phyloP scores from a whole-genome alignment of 2,113 vertebrate genomes.

The Halichoerus grypus region DNA sequence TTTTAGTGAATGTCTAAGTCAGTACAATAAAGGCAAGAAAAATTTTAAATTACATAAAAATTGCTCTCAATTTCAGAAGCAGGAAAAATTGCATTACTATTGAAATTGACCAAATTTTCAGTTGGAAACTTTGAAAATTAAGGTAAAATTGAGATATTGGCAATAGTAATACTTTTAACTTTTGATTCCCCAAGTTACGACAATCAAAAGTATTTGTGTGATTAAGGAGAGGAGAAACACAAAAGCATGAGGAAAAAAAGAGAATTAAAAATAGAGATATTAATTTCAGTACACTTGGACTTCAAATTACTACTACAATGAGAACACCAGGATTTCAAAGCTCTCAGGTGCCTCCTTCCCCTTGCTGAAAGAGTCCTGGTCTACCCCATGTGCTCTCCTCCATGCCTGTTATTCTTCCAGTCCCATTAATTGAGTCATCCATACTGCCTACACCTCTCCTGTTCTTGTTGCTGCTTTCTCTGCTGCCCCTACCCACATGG shows the following conservation, averaged over 20 bases:
- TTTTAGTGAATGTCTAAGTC: background rate
- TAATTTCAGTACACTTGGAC: background rate
- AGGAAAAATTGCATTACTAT: background rate
- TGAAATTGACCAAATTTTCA: background rate
- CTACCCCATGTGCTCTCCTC: background rate
- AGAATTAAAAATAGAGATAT: background rate
- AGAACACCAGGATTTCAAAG: background rate
- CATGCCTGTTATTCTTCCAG: accelerated
- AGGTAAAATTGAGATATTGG: background rate
- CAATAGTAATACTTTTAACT: background rate
- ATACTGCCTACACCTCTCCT: background rate
- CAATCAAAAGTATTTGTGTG: background rate
- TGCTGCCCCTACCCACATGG: background rate
- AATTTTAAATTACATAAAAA: background rate
- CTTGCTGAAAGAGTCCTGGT: background rate
- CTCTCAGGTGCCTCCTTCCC: background rate
- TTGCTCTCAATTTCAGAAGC: background rate
- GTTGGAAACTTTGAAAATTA: background rate
- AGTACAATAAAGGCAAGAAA: background rate
- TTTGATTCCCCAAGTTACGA: background rate
- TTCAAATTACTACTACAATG: background rate
- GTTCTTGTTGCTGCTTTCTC: background rate
- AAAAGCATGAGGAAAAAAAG: background rate
- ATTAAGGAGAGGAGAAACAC: background rate
- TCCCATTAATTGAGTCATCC: background rate